Conservation (phyloP, 2,797 vertebrate genomes). For the Halcyon leucocephala region DNA sequence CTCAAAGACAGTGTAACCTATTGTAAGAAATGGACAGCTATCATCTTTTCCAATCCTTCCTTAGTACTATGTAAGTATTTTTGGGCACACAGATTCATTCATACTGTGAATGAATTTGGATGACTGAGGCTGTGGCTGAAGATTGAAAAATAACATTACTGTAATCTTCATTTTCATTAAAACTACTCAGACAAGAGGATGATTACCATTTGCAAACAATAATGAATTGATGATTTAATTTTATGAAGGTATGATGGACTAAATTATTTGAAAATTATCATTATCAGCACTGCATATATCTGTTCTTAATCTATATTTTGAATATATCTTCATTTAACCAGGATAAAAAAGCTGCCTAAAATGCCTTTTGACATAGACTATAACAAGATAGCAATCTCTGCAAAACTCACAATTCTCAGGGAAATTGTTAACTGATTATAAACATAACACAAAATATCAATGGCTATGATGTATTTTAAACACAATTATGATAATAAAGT, state of each 20-base stretch:
- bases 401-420: conserved; percentile 49
- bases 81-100: neutral
- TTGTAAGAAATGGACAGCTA: neutral
- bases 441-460: conserved; percentile 48
- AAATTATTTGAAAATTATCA: neutral
- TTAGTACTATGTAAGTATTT: neutral
- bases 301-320: conserved; percentile 28
- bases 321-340: neutral
- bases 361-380: neutral
- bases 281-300: neutral
- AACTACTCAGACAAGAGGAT: conserved; percentile 10
- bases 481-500: conserved; percentile 57
- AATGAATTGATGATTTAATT: conserved; percentile 24
- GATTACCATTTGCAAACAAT: conserved; percentile 36
- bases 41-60: neutral
- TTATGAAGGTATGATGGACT: neutral
- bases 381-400: neutral
- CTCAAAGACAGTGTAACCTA: neutral
- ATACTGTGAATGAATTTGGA: neutral
- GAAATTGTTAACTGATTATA: conserved; percentile 50
- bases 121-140: neutral
- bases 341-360: neutral
- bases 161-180: conserved; percentile 19
- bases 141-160: conserved; percentile 11
- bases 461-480: conserved; percentile 65